Conservation (phyloP, 2,113 vertebrate genomes). For the Chloroceryle aenea region DNA sequence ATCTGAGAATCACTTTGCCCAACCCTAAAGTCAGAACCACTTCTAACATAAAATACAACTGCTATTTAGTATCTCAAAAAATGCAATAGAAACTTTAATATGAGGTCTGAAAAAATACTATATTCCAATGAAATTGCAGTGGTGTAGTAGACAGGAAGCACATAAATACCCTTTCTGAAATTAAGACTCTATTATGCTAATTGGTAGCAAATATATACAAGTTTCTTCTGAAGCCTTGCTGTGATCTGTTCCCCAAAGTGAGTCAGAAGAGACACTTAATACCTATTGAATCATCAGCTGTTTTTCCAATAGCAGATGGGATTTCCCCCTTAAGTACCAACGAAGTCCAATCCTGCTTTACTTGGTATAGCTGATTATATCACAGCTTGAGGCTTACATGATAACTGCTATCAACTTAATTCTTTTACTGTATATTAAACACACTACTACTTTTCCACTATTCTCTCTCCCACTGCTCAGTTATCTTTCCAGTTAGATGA, state of each 20-base stretch:
- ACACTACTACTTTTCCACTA: not conserved
- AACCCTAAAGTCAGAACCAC: not conserved
- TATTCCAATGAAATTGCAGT: not conserved
- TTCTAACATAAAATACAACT: not conserved
- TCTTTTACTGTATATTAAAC: conserved; percentile 30
- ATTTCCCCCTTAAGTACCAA: conserved; percentile 16
- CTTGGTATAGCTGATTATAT: conserved; percentile 18
- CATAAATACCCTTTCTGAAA: not conserved
- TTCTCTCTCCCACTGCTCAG: not conserved
- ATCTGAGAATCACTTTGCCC: not conserved
- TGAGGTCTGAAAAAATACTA: not conserved
- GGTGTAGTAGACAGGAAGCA: not conserved
- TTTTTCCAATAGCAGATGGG: not conserved
- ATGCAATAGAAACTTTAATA: not conserved
- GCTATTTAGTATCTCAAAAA: not conserved
- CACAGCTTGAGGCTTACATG: conserved; percentile 21
- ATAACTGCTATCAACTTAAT: conserved; percentile 33
- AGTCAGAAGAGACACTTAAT: not conserved
- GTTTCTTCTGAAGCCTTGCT: not conserved
- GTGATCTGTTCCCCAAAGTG: not conserved
- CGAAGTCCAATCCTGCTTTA: conserved; percentile 37
- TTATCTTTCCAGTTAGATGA: not conserved
- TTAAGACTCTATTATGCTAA: not conserved
- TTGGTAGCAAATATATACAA: not conserved
- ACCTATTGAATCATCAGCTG: not conserved